These are phyloP conservation scores for Anoplolepis gracilipes DNA, from an alignment of 1,140 invertebrate genomes.

Conservation along the genomic window DNA sequence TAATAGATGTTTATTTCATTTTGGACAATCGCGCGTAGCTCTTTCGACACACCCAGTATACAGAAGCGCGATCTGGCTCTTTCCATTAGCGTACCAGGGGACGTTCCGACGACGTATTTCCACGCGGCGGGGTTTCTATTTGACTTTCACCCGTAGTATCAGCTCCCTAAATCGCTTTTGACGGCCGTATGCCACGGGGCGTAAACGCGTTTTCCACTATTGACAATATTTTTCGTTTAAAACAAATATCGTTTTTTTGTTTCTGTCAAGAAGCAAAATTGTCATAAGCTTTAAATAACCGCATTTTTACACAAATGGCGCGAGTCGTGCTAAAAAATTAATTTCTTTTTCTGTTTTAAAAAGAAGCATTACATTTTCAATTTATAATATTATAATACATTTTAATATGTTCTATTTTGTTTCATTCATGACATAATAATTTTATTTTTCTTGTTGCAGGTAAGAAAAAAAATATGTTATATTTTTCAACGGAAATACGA, in stretches of 20 bases:
- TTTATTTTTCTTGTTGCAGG: conserved; percentile 27
- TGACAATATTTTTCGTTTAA: conserved; percentile 59
- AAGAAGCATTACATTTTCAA: neutral
- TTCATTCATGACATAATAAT: neutral
- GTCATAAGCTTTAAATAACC: conserved; percentile 52
- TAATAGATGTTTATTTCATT: conserved; percentile 23
- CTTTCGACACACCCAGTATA: conserved; percentile 45
- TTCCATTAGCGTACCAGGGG: conserved; percentile 69
- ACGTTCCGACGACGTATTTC: conserved; percentile 72
- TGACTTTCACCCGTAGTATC: conserved; percentile 71
- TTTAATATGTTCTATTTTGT: neutral
- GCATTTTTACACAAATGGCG: neutral
- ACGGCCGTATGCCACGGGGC: conserved; percentile 73
- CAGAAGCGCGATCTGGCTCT: conserved; percentile 37
- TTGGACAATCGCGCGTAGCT: neutral
- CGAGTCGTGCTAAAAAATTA: neutral
- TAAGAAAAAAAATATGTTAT: neutral
- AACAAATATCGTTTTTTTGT: neutral
- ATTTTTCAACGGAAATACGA: neutral
- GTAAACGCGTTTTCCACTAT: conserved; percentile 64
- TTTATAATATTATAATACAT: neutral
- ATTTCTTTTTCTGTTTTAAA: neutral
- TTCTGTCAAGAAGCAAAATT: conserved; percentile 2
- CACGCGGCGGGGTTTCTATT: conserved; percentile 75
- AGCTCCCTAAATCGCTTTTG: conserved; percentile 71